These are phyloP conservation scores for Epinephelus coioides DNA, from an alignment of 2,797 vertebrate species.

Conservation along the genomic window DNA sequence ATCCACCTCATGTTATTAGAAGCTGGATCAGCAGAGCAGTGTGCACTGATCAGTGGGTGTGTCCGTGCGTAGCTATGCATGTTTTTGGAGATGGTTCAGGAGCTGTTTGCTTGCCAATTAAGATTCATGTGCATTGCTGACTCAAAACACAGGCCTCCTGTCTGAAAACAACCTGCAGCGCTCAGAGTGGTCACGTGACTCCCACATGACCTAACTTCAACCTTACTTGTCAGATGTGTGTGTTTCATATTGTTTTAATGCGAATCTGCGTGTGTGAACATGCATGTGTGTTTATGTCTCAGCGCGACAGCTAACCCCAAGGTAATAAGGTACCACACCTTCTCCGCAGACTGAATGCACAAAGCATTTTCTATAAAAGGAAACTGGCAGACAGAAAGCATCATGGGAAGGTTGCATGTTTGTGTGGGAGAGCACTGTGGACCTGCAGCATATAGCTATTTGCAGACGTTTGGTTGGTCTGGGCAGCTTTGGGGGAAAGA, in stretches of 20 bases:
- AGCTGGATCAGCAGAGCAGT: constrained; percentile 54
- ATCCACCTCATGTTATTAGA: constrained; percentile 72
- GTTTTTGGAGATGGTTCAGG: constrained; percentile 60
- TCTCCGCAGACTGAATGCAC: constrained; percentile 11
- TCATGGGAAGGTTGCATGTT: constrained; percentile 22
- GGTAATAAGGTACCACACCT: constrained; percentile 26
- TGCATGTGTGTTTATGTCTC: constrained; percentile 25
- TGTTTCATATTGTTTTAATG: constrained; percentile 30
- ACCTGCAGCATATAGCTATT: neutral
- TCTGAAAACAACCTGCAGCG: constrained; percentile 47
- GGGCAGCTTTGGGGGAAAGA: constrained; percentile 31
- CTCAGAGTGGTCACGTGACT: constrained; percentile 35
- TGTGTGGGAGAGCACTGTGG: constrained; percentile 1
- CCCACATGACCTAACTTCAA: constrained; percentile 48
- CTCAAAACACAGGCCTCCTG: constrained; percentile 56
- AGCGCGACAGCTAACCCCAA: constrained; percentile 14
- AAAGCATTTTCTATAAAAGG: constrained; percentile 1
- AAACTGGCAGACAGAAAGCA: constrained; percentile 6
- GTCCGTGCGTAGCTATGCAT: constrained; percentile 44
- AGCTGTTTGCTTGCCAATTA: constrained; percentile 52
- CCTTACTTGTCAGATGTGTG: constrained; percentile 20
- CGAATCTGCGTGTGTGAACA: constrained; percentile 9
- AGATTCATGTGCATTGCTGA: constrained; percentile 49
- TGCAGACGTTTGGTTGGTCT: constrained; percentile 36
- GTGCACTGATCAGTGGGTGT: constrained; percentile 42